phyloP scores from a whole-genome alignment of 1,140 invertebrate species.

The Cheumatopsyche charites region DNA sequence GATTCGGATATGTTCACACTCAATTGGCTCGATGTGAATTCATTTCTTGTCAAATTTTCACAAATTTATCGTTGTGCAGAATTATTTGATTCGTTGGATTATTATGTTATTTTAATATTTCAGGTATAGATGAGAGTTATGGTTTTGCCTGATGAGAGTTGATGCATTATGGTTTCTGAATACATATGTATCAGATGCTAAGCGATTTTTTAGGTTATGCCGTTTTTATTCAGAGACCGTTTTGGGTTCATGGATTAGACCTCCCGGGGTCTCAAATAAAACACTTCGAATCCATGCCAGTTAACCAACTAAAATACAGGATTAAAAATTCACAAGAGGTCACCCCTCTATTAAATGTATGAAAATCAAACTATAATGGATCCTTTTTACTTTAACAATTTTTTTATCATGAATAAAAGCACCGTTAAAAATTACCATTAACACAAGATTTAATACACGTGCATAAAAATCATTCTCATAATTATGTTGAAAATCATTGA shows the following conservation, averaged over 20 bases:
- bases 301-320: slow-evolving; percentile 23
- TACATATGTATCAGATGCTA: slow-evolving; percentile 5
- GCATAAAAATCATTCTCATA: too few relatives aligned
- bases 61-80: too few relatives aligned
- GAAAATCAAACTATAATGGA: background rate
- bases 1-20: background rate
- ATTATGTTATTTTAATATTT: too few relatives aligned
- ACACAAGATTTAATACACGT: too few relatives aligned
- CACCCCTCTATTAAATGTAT: background rate
- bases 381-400: background rate
- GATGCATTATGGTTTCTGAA: background rate
- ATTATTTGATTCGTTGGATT: too few relatives aligned
- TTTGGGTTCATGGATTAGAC: slow-evolving; percentile 29
- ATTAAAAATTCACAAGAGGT: slow-evolving; percentile 21
- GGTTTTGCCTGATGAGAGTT: too few relatives aligned
- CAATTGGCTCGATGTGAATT: background rate
- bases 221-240: slow-evolving; percentile 5
- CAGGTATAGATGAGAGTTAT: too few relatives aligned
- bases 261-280: slow-evolving; percentile 28
- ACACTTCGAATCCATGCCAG: slow-evolving; percentile 5
- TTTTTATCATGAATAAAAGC: too few relatives aligned
- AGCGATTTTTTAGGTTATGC: background rate
- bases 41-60: too few relatives aligned
- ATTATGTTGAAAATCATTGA: too few relatives aligned
- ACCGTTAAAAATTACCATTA: too few relatives aligned